phyloP scores from a whole-genome alignment of 1,140 invertebrate genomes.

The Periplaneta americana region DNA sequence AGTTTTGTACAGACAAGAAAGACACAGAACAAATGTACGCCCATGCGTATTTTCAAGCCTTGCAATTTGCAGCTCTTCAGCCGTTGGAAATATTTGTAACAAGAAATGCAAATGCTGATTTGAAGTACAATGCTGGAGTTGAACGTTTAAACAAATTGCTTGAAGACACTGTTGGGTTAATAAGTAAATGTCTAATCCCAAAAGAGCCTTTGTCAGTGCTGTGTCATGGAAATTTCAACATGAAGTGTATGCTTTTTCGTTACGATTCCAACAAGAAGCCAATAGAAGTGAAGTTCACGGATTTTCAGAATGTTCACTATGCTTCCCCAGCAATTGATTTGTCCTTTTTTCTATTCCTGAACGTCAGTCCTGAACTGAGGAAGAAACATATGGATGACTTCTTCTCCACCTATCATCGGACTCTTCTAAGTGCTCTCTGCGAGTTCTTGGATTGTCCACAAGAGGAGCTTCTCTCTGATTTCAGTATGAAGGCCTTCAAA shows the following conservation, averaged over 20 bases:
- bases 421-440: slow-evolving; percentile 20
- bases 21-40: not conserved
- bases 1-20: not conserved
- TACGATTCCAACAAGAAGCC: slow-evolving; percentile 19
- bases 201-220: slow-evolving; percentile 32
- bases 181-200: not conserved
- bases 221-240: slow-evolving; percentile 38
- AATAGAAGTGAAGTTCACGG: slow-evolving; percentile 33
- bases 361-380: slow-evolving; percentile 25
- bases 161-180: not conserved
- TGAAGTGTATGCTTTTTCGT: slow-evolving; percentile 36
- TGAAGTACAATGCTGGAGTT: not conserved
- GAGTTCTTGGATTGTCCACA: not conserved
- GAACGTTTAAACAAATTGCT: not conserved
- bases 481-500: slow-evolving; percentile 25
- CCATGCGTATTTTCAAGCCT: not conserved
- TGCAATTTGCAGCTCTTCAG: not conserved
- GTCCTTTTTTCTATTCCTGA: slow-evolving; percentile 37
- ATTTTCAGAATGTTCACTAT: slow-evolving; percentile 35
- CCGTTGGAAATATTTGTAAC: not conserved
- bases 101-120: too few species aligned
- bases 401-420: slow-evolving; percentile 31
- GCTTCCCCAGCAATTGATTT: slow-evolving; percentile 36
- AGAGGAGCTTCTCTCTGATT: slow-evolving; percentile 19
- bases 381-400: slow-evolving; percentile 27